Evolutionary conservation across 2,113 vertebrate species (phyloP), one percentile per base, ranked within the genome.

Genomic region (Abramis brama): DNA sequence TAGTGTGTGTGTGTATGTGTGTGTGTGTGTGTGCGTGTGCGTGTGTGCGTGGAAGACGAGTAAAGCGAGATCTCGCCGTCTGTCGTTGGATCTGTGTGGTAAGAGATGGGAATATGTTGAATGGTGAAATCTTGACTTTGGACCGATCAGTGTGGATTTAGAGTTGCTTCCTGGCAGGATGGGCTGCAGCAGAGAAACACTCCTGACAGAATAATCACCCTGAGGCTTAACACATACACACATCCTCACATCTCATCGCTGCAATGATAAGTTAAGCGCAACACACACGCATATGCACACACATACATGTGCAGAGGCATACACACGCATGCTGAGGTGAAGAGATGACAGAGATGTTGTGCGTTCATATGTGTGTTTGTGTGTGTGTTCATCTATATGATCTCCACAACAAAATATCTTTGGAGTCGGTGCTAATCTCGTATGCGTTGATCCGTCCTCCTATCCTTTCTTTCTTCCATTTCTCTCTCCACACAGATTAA

Each of bases 131-230:
- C 93, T 92, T 90, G 68, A 93, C 92, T 94, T 91, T 94, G 93
- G 92, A 89, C 92, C 91, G 92, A 95, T 95, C 94, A 94, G 89
- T 93, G 93, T 93, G 94, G 94, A 95, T 95, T 95, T 95, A 95
- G 92, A 83, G 87, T 91, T 92, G 93, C 93, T 93, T 94, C 92
- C 91, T 95, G 94, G 94, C 93, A 95, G 94, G 92, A 87, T 89
- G 92, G 88, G 91, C 90, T 87, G 90, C 83, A 71, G 90, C 92
- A 92, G 92, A 93, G 91, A 93, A 92, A 88, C 93, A 89, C 90
- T 93, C 89, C 93, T 95, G 94, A 95, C 94, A 95, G 93, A 93
- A 94, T 95, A 95, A 95, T 95, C 94, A 89, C 93, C 92, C 89
- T 59, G 89, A 87, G 92, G 94, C 94, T 95, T 95, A 94, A 92